Evolutionary conservation across 53 echinoderm and acorn worm species (phyloP).

Genomic region (Luidia sarsii): DNA sequence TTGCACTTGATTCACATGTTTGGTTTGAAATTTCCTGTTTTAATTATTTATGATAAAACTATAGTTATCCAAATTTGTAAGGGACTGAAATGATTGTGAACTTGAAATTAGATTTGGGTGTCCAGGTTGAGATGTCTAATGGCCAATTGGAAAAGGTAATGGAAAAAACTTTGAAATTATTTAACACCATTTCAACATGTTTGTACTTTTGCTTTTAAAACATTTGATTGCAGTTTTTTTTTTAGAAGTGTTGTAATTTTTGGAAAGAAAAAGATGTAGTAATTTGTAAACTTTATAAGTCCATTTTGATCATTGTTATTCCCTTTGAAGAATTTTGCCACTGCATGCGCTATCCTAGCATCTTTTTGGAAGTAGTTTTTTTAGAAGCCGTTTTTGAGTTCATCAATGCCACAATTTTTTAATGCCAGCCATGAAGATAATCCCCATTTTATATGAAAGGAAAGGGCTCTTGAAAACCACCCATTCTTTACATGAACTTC

Average conservation of each 20-base stretch:
- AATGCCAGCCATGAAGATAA: conserved; percentile 11
- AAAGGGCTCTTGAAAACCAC: conserved; percentile 46
- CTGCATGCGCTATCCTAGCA: conserved; percentile 41
- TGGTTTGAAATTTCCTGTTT: conserved; percentile 10
- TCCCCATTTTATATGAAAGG: conserved; percentile 59
- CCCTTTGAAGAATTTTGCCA: conserved; percentile 37
- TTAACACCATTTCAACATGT: background rate
- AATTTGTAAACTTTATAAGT: conserved; percentile 38
- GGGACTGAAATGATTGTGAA: conserved; percentile 21
- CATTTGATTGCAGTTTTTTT: conserved; percentile 43
- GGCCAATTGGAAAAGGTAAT: background rate
- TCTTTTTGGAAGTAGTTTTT: conserved; percentile 34
- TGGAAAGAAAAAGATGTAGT: conserved; percentile 12
- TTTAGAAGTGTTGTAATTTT: conserved; percentile 28
- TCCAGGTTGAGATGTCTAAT: no score
- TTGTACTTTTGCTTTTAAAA: conserved; percentile 30
- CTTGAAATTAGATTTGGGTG: background rate
- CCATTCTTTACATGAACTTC: conserved; percentile 47
- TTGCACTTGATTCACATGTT: background rate
- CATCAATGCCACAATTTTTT: conserved; percentile 24
- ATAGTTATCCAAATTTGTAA: conserved; percentile 8
- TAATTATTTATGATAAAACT: conserved; percentile 34
- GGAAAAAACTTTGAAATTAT: background rate
- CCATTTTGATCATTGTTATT: conserved; percentile 49
- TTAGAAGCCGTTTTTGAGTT: conserved; percentile 26